These are phyloP conservation scores for Romanogobio albipinnatus DNA, from an alignment of 2,113 vertebrate genomes.

Conservation along the genomic window DNA sequence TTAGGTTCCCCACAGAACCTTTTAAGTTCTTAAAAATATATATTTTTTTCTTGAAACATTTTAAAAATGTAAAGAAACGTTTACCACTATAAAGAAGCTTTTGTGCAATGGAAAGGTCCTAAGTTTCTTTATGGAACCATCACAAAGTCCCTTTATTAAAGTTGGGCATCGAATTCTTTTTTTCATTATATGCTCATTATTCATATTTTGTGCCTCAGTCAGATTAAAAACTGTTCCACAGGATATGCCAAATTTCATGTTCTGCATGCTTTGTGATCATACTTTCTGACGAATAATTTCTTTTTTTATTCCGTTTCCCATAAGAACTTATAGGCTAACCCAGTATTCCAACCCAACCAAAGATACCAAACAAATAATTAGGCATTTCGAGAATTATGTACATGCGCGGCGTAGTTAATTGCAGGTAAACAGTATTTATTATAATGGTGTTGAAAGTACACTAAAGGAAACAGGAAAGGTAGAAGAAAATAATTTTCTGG, in stretches of 20 bases:
- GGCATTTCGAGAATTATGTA: not conserved
- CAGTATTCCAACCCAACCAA: too few relatives aligned
- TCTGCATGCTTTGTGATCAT: not conserved
- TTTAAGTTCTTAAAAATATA: too few relatives aligned
- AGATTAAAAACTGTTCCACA: not conserved
- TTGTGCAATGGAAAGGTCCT: too few relatives aligned
- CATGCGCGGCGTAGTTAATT: not conserved
- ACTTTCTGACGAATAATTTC: not conserved
- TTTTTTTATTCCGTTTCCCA: not conserved
- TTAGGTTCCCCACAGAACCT: too few relatives aligned
- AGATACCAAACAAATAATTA: not conserved
- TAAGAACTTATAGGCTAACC: not conserved
- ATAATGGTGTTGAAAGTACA: not conserved
- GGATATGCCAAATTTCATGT: not conserved
- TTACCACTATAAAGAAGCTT: too few relatives aligned
- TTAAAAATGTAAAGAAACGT: too few relatives aligned
- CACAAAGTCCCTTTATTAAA: too few relatives aligned
- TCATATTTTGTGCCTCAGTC: conserved; percentile 8
- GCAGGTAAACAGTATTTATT: not conserved
- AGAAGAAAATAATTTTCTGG: too few relatives aligned
- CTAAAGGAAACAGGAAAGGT: not conserved
- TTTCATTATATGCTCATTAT: conserved; percentile 48
- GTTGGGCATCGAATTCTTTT: conserved; percentile 19
- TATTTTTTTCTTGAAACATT: too few relatives aligned
- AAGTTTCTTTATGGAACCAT: too few relatives aligned